A percentile compares a stretch with the other conserved stretches of the same genome.
Conservation (phyloP, 2,888 invertebrate genomes). For the Andrena marginata region DNA sequence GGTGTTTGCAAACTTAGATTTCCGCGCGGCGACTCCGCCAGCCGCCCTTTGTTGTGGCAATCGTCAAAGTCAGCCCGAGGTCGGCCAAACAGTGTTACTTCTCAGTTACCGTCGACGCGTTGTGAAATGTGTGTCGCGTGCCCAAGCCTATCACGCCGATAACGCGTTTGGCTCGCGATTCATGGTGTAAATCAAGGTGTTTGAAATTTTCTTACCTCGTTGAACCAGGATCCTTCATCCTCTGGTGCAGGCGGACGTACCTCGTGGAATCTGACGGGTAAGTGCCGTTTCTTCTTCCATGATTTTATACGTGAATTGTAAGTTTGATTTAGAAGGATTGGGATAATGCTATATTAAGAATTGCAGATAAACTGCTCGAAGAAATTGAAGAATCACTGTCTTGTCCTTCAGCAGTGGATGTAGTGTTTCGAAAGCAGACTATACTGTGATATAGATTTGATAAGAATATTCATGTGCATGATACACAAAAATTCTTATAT, state of each 20-base stretch:
- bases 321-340: too few relatives aligned
- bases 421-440: too few relatives aligned
- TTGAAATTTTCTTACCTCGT: neutral
- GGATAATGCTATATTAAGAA: too few relatives aligned
- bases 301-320: too few relatives aligned
- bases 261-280: neutral
- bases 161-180: constrained; percentile 3
- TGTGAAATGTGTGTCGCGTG: constrained; percentile 40
- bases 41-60: constrained; percentile 64
- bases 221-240: neutral
- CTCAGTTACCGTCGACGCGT: constrained; percentile 59
- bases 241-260: neutral
- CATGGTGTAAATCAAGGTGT: neutral
- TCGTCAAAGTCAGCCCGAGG: constrained; percentile 71
- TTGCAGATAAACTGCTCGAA: too few relatives aligned
- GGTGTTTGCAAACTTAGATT: constrained; percentile 78
- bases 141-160: constrained; percentile 8
- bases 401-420: too few relatives aligned
- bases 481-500: too few relatives aligned
- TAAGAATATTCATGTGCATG: too few relatives aligned
- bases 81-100: constrained; percentile 55
- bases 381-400: too few relatives aligned
- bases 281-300: neutral
- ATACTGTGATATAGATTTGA: too few relatives aligned
- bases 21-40: constrained; percentile 75